A percentile compares a stretch with the other conserved stretches of the same genome.
Evolutionary conservation across 2,113 vertebrate genomes (phyloP).

Genomic region (Cisticola juncidis): DNA sequence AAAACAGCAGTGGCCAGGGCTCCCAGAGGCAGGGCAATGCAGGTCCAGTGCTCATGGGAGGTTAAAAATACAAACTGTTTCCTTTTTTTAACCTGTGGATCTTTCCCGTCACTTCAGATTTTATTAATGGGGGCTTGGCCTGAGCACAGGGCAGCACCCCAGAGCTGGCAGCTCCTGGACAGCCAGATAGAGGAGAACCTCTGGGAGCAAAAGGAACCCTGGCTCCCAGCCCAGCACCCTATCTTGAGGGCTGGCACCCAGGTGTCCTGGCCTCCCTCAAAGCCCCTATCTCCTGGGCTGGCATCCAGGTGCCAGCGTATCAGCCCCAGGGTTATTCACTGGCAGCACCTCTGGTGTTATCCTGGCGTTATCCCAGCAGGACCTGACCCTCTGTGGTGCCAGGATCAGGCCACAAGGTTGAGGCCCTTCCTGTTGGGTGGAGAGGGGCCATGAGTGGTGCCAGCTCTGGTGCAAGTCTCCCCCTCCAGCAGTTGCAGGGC

Average conservation of each 20-base stretch:
- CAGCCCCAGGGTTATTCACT: rapidly evolving
- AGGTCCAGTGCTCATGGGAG: neutral
- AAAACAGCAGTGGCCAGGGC: neutral
- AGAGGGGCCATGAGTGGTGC: neutral
- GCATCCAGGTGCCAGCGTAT: neutral
- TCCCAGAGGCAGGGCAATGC: neutral
- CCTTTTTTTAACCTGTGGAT: neutral
- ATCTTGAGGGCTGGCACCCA: neutral
- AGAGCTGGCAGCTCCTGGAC: rapidly evolving
- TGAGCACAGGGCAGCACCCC: neutral
- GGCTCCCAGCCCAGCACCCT: neutral
- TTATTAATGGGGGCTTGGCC: neutral
- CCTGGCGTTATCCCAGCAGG: rapidly evolving
- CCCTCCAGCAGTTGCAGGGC: rapidly evolving
- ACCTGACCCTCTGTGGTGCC: neutral
- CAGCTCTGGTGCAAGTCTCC: neutral
- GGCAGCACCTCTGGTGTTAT: neutral
- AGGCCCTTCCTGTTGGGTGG: neutral
- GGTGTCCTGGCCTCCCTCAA: conserved; percentile 37
- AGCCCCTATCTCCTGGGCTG: conserved; percentile 6
- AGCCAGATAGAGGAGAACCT: neutral
- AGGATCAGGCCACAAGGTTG: rapidly evolving
- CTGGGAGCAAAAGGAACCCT: neutral
- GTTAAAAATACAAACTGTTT: neutral
- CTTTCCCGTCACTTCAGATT: neutral